Evolutionary conservation across 2,888 invertebrate species (phyloP).

Genomic region (Tinea trinotella): DNA sequence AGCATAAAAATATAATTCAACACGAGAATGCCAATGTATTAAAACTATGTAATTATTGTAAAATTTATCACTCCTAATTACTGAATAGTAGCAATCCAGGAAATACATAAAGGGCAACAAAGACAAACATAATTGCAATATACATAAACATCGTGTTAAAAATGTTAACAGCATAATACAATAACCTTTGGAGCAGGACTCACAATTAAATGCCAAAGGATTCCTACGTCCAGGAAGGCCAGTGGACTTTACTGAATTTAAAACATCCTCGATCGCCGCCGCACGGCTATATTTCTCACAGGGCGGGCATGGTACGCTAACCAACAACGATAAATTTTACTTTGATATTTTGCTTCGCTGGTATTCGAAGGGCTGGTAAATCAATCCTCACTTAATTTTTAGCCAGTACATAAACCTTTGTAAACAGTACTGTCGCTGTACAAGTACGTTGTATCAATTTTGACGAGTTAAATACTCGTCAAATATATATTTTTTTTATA

Average conservation of each 20-base stretch:
- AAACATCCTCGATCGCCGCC: slow-evolving; percentile 36
- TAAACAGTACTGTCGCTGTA: no score
- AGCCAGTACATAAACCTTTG: no score
- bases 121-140: slow-evolving; percentile 6
- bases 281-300: slow-evolving; percentile 46
- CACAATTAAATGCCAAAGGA: slow-evolving; percentile 17
- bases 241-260: slow-evolving; percentile 42
- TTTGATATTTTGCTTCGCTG: no score
- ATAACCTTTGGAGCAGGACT: slow-evolving; percentile 8
- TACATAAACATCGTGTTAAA: slow-evolving; percentile 1
- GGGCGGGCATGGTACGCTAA: slow-evolving; percentile 31
- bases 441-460: no score
- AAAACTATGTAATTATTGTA: not conserved
- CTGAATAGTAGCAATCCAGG: not conserved
- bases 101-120: slow-evolving; percentile 17
- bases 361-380: no score
- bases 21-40: slow-evolving; percentile 4
- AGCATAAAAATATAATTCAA: not conserved
- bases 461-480: no score
- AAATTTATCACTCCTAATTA: slow-evolving; percentile 6
- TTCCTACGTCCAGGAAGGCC: slow-evolving; percentile 9
- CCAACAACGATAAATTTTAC: slow-evolving; percentile 52
- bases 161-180: slow-evolving; percentile 5
- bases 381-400: no score
- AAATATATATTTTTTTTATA: no score